Evolutionary conservation across 2,888 invertebrate genomes (phyloP).

Genomic region (Dysmachus trigonus): DNA sequence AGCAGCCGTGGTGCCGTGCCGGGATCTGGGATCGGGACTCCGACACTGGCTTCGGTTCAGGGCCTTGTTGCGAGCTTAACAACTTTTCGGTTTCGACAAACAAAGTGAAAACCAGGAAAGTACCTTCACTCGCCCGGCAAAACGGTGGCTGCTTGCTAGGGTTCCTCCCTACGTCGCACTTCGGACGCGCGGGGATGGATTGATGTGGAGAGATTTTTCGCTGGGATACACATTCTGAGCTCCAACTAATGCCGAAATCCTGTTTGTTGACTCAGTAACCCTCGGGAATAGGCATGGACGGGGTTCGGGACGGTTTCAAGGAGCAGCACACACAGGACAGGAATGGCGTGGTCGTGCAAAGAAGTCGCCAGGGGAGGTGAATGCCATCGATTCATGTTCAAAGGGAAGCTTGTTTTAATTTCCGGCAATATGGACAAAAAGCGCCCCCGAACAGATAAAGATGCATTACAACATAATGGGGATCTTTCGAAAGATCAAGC

Average conservation of each 20-base stretch:
- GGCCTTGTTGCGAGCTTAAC: constrained; percentile 26
- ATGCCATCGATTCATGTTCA: background rate
- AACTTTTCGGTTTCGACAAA: constrained; percentile 26
- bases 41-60: too few relatives aligned
- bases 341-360: background rate
- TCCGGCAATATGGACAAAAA: background rate
- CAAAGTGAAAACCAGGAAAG: constrained; percentile 13
- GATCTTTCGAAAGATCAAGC: background rate
- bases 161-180: background rate
- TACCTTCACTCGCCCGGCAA: background rate
- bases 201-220: constrained; percentile 7
- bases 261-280: constrained; percentile 27
- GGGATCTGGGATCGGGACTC: background rate
- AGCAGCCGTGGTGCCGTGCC: constrained; percentile 5
- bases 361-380: background rate
- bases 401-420: background rate
- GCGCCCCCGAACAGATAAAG: background rate
- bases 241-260: constrained; percentile 29
- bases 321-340: background rate
- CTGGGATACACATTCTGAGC: background rate
- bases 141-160: background rate
- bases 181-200: background rate
- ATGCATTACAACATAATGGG: background rate
- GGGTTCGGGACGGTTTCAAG: background rate
- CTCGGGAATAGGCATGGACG: background rate